A percentile compares a stretch with the other conserved stretches of the same genome.
Conservation (phyloP, 2,113 vertebrate genomes). For the Myrmecobius fasciatus region DNA sequence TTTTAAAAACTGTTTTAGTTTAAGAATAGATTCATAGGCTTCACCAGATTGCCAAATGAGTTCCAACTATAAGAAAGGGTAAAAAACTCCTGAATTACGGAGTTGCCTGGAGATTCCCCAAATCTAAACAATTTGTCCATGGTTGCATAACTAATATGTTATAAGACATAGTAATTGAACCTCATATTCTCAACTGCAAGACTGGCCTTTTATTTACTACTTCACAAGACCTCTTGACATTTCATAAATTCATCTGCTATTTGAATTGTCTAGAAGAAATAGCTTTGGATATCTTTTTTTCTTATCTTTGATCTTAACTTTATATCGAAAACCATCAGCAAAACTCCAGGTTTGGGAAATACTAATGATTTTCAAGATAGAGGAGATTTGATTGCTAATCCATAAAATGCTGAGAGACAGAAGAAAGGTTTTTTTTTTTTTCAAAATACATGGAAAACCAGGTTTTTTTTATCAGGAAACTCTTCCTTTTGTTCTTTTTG, state of each 20-base stretch:
- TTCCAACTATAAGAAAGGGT: neutral
- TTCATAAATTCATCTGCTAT: conserved; percentile 16
- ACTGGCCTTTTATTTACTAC: neutral
- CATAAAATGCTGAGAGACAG: neutral
- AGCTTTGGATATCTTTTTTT: conserved; percentile 40
- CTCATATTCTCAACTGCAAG: neutral
- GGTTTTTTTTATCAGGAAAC: neutral
- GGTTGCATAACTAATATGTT: neutral
- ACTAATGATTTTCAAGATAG: neutral
- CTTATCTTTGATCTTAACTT: neutral
- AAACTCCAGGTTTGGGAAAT: neutral
- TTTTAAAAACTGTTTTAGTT: neutral
- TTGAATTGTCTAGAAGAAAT: conserved; percentile 27
- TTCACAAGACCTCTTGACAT: rapidly evolving
- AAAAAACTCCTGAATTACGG: neutral
- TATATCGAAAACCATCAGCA: neutral
- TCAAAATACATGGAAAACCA: conserved; percentile 10
- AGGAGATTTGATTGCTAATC: neutral
- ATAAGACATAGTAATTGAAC: neutral
- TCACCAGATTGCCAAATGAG: neutral
- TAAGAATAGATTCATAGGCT: neutral
- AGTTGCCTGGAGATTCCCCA: neutral
- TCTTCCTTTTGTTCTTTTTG: neutral
- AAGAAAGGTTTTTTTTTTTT: neutral
- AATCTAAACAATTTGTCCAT: neutral